Evolutionary conservation across 1,140 invertebrate genomes (phyloP).

Genomic region (Subanguina moxae): DNA sequence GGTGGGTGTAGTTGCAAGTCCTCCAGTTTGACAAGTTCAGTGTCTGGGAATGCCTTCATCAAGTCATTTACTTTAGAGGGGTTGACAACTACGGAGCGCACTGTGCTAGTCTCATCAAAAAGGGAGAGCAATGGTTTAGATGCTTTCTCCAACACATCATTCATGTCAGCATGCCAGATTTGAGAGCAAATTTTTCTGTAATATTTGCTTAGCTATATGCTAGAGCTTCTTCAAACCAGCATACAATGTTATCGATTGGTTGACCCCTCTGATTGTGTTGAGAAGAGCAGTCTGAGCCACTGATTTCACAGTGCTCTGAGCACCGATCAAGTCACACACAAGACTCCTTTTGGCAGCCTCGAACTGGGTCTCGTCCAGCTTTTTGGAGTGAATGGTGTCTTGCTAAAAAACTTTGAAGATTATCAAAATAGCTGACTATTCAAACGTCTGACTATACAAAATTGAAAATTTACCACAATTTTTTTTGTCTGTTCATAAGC

Average conservation of each 20-base stretch:
- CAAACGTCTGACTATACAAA: not conserved
- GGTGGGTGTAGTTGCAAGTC: constrained; percentile 9
- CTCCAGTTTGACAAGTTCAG: constrained; percentile 7
- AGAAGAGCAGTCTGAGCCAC: constrained; percentile 70
- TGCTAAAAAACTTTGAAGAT: constrained; percentile 62
- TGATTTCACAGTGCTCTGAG: constrained; percentile 73
- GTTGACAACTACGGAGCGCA: constrained; percentile 14
- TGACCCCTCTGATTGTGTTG: constrained; percentile 66
- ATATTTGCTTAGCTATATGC: not conserved
- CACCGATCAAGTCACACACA: constrained; percentile 76
- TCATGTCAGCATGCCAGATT: constrained; percentile 13
- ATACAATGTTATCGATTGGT: constrained; percentile 11
- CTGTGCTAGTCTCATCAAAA: constrained; percentile 1
- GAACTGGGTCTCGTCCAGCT: constrained; percentile 72
- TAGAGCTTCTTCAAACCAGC: not conserved
- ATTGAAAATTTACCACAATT: constrained; percentile 68
- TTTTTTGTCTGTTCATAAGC: constrained; percentile 73
- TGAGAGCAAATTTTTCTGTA: constrained; percentile 16
- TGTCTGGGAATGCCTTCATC: constrained; percentile 10
- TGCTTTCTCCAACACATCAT: constrained; percentile 7
- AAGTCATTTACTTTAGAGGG: constrained; percentile 7
- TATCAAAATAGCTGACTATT: not conserved
- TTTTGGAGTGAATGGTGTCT: constrained; percentile 66
- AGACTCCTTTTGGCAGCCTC: constrained; percentile 78
- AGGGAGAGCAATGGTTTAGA: not conserved